These are phyloP conservation scores for Euphonia xanthogaster DNA, from an alignment of 2,797 vertebrate genomes.

Conservation along the genomic window DNA sequence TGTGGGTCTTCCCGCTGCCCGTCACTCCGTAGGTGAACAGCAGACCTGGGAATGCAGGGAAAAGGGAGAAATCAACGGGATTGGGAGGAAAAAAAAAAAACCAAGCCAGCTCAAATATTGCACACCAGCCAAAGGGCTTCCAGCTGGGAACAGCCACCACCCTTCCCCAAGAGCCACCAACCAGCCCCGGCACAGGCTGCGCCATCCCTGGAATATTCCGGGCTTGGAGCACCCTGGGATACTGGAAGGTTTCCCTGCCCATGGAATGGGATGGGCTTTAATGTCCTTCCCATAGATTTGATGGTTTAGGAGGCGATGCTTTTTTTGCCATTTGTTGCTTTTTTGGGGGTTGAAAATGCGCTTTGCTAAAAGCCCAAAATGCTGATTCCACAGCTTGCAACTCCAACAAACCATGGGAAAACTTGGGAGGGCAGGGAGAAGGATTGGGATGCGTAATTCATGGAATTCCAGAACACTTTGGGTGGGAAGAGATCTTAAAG, in stretches of 20 bases:
- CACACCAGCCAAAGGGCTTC: fast-evolving
- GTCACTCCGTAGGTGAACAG: constrained; percentile 97
- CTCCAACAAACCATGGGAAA: neutral
- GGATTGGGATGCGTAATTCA: neutral
- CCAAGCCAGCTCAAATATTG: fast-evolving
- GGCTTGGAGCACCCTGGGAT: neutral
- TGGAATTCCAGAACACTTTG: neutral
- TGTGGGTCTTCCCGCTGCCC: constrained; percentile 94
- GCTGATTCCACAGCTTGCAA: fast-evolving
- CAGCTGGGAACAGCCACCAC: fast-evolving
- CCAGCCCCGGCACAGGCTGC: too few relatives aligned
- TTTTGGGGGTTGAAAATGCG: fast-evolving
- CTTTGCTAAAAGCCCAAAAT: neutral
- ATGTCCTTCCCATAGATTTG: neutral
- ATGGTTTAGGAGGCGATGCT: neutral
- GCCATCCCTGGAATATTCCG: neutral
- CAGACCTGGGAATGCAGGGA: constrained; percentile 78
- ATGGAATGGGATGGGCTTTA: neutral
- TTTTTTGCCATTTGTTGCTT: neutral
- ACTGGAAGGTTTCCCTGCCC: neutral
- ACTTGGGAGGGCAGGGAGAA: neutral
- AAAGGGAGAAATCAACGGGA: fast-evolving
- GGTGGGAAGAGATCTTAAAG: neutral
- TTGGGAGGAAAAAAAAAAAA: too few relatives aligned
- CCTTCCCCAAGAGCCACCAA: neutral